These are phyloP conservation scores for Dioctria rufipes DNA, from an alignment of 2,888 invertebrate species.

Conservation along the genomic window DNA sequence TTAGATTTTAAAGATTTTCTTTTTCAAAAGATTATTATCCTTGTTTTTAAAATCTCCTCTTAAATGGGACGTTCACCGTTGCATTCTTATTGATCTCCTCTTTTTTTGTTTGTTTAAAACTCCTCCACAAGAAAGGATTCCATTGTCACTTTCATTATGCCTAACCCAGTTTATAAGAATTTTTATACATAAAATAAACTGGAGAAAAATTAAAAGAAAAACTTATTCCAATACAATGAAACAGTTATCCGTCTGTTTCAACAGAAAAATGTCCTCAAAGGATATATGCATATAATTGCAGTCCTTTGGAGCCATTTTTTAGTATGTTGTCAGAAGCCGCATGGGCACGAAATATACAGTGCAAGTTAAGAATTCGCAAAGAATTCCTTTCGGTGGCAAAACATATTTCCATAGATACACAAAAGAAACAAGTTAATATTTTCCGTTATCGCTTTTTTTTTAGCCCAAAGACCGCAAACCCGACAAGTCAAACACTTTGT, in stretches of 20 bases:
- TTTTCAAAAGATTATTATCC: too few relatives aligned
- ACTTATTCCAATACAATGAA: neutral
- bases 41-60: too few relatives aligned
- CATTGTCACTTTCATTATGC: too few relatives aligned
- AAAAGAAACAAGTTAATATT: neutral
- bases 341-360: neutral
- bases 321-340: neutral
- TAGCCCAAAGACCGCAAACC: too few relatives aligned
- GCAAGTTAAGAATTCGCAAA: neutral
- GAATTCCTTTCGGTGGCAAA: neutral
- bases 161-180: too few relatives aligned
- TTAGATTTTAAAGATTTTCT: neutral
- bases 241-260: neutral
- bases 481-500: too few relatives aligned
- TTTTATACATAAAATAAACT: too few relatives aligned
- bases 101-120: neutral
- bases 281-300: neutral
- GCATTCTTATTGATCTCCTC: neutral
- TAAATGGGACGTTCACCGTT: too few relatives aligned
- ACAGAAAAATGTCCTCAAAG: neutral
- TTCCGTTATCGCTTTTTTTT: neutral
- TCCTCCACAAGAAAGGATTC: too few relatives aligned
- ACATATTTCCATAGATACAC: constrained; percentile 28
- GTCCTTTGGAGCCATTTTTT: neutral
- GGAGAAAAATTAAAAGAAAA: too few relatives aligned